Evolutionary conservation across 2,797 vertebrate genomes (phyloP).

Genomic region (Anabacerthia variegaticeps): DNA sequence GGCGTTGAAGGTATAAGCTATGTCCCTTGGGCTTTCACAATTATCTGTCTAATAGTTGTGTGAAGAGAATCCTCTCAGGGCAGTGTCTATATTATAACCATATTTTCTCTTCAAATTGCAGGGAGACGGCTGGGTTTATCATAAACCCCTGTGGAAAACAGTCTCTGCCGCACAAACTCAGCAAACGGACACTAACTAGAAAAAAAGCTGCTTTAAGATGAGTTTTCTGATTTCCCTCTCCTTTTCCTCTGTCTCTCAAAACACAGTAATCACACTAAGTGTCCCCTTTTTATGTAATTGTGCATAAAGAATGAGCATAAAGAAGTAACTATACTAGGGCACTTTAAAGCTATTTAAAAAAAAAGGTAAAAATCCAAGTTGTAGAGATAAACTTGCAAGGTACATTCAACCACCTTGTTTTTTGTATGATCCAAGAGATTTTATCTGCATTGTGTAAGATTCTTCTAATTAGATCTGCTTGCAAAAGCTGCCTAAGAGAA

Average conservation of each 20-base stretch:
- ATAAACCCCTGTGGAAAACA: constrained; percentile 92
- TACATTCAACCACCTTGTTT: constrained; percentile 48
- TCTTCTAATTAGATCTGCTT: constrained; percentile 54
- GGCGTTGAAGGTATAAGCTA: not conserved
- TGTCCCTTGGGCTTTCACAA: not conserved
- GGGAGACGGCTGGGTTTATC: constrained; percentile 95
- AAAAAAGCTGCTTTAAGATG: constrained; percentile 47
- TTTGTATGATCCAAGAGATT: constrained; percentile 68
- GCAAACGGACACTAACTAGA: constrained; percentile 63
- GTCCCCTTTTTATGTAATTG: constrained; percentile 70
- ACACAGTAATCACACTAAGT: constrained; percentile 67
- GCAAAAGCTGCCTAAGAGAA: constrained; percentile 67
- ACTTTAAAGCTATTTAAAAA: constrained; percentile 54
- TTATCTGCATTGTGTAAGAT: constrained; percentile 62
- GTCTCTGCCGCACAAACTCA: constrained; percentile 52
- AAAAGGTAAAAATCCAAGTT: constrained; percentile 18
- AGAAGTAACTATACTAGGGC: constrained; percentile 68
- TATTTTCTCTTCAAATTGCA: constrained; percentile 67
- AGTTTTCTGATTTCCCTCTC: constrained; percentile 58
- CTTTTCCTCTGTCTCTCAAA: constrained; percentile 54
- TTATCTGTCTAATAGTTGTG: not conserved
- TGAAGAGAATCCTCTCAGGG: not conserved
- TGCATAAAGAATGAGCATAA: constrained; percentile 49
- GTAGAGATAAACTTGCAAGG: constrained; percentile 55
- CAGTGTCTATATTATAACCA: not conserved